Evolutionary conservation across 1,140 invertebrate genomes (phyloP).

Genomic region (Formica selysi): DNA sequence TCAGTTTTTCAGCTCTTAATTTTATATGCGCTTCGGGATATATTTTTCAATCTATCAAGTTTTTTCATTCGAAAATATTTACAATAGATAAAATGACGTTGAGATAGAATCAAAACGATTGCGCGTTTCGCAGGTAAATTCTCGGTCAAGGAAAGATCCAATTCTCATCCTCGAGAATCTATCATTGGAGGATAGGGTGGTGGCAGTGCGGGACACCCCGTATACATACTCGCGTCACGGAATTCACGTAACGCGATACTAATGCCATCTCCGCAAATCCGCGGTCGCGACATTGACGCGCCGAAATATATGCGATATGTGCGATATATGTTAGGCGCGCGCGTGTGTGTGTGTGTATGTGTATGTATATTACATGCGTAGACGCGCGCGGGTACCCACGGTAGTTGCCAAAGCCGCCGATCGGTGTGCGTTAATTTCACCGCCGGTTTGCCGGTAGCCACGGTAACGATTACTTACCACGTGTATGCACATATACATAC

Average conservation of each 20-base stretch:
- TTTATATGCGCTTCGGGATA: not conserved
- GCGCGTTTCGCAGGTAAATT: not conserved
- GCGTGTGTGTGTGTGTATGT: not conserved
- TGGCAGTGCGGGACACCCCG: conserved; percentile 47
- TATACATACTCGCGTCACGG: conserved; percentile 59
- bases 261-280: conserved; percentile 68
- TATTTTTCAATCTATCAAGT: not conserved
- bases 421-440: conserved; percentile 75
- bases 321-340: not conserved
- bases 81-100: not conserved
- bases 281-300: conserved; percentile 69
- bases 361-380: not conserved
- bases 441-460: conserved; percentile 76
- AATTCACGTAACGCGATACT: conserved; percentile 71
- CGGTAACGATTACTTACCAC: conserved; percentile 76
- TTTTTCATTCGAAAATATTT: not conserved
- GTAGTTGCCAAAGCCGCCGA: conserved; percentile 53
- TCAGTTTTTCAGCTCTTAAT: not conserved
- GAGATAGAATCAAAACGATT: not conserved
- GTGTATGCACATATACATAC: conserved; percentile 26
- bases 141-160: not conserved
- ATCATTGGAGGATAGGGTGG: not conserved
- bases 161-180: not conserved
- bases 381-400: not conserved
- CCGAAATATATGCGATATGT: conserved; percentile 51